These are phyloP conservation scores for Plemyria rubiginata DNA, from an alignment of 2,888 invertebrate genomes.

Conservation along the genomic window DNA sequence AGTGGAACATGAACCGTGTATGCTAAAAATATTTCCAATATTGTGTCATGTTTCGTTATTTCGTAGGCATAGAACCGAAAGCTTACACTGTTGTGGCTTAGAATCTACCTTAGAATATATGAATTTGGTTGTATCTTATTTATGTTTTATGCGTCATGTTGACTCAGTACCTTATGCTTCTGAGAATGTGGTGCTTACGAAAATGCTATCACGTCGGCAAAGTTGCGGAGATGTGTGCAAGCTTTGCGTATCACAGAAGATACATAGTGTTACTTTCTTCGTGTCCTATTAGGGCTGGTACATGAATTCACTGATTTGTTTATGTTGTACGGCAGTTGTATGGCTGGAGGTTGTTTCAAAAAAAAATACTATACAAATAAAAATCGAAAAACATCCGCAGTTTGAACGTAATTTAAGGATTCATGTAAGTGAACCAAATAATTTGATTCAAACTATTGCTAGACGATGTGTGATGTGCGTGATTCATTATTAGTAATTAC, in stretches of 20 bases:
- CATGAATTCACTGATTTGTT: constrained; percentile 1
- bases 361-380: too few species aligned
- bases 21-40: constrained; percentile 11
- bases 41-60: constrained; percentile 1
- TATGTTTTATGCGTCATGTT: constrained; percentile 6
- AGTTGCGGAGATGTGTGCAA: constrained; percentile 13
- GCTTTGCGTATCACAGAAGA: constrained; percentile 12
- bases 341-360: neutral
- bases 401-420: too few species aligned
- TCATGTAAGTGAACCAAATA: too few species aligned
- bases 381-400: too few species aligned
- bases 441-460: too few species aligned
- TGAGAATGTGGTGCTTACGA: constrained; percentile 13
- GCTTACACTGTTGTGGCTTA: constrained; percentile 1
- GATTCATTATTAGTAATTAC: too few species aligned
- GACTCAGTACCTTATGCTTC: constrained; percentile 16
- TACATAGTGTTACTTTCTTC: constrained; percentile 8
- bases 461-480: too few species aligned
- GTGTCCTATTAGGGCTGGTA: neutral
- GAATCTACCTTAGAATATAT: neutral
- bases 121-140: neutral
- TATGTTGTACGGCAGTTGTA: neutral
- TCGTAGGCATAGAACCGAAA: constrained; percentile 5
- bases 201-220: constrained; percentile 17
- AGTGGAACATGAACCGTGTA: constrained; percentile 5